Conservation (phyloP, 2,113 vertebrate species). For the pig (Sus scrofa) region T2T-Sscrofa CM000815.6:102002501-102003000, state of each 20-base stretch:
- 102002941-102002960: not conserved
- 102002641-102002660: not conserved
- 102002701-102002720: not conserved
- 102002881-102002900: not conserved
- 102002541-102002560: not conserved
- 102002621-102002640: not conserved
- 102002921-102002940: not conserved
- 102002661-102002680: not conserved
- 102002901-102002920: no score
- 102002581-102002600: not conserved
- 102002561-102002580: not conserved
- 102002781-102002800: fast-evolving
- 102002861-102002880: not conserved
- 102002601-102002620: not conserved
- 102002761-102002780: not conserved
- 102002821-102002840: not conserved
- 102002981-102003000: not conserved
- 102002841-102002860: not conserved
- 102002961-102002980: not conserved
- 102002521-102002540: not conserved
- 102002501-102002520: not conserved
- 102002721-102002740: not conserved
- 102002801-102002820: not conserved
- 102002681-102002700: not conserved
- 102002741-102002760: not conserved